phyloP scores from a whole-genome alignment of 2,888 invertebrate species.

The Anticlea derivata region DNA sequence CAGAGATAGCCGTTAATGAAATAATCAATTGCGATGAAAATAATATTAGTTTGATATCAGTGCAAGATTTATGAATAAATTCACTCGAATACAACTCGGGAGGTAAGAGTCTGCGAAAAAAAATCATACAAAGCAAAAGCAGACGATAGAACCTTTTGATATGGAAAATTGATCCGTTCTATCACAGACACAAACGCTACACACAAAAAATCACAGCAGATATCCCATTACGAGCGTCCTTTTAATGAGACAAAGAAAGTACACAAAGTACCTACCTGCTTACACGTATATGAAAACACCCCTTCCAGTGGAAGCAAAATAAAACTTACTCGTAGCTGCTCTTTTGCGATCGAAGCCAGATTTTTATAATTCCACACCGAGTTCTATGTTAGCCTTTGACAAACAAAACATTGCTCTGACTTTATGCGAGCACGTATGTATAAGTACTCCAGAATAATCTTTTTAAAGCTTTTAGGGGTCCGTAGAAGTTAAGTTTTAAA shows the following conservation, averaged over 20 bases:
- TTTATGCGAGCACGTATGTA: constrained; percentile 5
- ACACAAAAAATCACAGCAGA: too few relatives aligned
- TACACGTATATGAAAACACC: neutral
- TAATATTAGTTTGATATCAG: too few relatives aligned
- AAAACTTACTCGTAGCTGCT: neutral
- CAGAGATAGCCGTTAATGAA: too few relatives aligned
- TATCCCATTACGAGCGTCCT: too few relatives aligned
- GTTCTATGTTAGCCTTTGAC: constrained; percentile 37
- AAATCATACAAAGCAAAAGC: too few relatives aligned
- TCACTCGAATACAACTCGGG: too few relatives aligned
- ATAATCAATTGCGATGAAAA: too few relatives aligned
- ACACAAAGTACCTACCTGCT: neutral
- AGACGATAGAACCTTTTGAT: too few relatives aligned
- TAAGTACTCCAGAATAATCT: constrained; percentile 4
- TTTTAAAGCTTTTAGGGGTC: constrained; percentile 8
- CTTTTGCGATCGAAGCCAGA: constrained; percentile 12
- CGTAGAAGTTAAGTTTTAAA: constrained; percentile 4
- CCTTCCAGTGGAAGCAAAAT: neutral
- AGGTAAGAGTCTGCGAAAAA: too few relatives aligned
- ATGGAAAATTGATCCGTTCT: too few relatives aligned
- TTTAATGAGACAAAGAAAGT: neutral
- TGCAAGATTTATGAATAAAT: too few relatives aligned
- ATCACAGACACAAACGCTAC: too few relatives aligned
- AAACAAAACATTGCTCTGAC: constrained; percentile 31
- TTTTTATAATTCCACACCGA: constrained; percentile 27